These are phyloP conservation scores for Phymastichus coffea DNA, from an alignment of 1,140 invertebrate species.

Conservation along the genomic window DNA sequence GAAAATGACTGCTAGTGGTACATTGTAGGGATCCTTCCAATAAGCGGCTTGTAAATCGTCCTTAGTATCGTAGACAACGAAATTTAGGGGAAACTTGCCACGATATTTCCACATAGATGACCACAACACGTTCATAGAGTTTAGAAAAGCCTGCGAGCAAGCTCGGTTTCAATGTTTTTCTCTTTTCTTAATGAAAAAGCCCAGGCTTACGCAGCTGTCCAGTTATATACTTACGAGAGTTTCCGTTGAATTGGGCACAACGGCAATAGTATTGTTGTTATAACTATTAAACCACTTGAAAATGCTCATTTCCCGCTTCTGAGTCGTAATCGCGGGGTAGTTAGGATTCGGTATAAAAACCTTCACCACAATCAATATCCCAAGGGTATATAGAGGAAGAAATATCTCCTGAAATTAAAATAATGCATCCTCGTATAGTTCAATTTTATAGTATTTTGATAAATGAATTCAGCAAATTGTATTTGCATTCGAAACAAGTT, in stretches of 20 bases:
- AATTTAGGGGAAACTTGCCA: constrained; percentile 61
- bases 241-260: constrained; percentile 68
- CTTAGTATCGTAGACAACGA: constrained; percentile 65
- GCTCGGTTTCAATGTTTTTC: neutral
- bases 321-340: constrained; percentile 67
- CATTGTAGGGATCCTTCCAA: constrained; percentile 64
- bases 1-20: constrained; percentile 71
- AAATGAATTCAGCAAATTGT: too few species aligned
- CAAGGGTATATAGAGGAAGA: constrained; percentile 70
- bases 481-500: too few species aligned
- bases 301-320: constrained; percentile 60
- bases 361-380: constrained; percentile 71
- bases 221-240: constrained; percentile 58
- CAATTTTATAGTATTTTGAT: too few species aligned
- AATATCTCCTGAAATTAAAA: constrained; percentile 72
- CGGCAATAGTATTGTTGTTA: constrained; percentile 65
- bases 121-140: constrained; percentile 64
- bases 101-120: constrained; percentile 56
- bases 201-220: too few species aligned
- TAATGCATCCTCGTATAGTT: too few species aligned
- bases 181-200: neutral
- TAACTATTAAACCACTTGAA: constrained; percentile 64
- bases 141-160: constrained; percentile 62
- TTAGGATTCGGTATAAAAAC: constrained; percentile 72
- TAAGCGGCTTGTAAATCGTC: constrained; percentile 70